Base-by-base conservation (phyloP, 2,113 vertebrate species). In the Arenaria interpres region DNA sequence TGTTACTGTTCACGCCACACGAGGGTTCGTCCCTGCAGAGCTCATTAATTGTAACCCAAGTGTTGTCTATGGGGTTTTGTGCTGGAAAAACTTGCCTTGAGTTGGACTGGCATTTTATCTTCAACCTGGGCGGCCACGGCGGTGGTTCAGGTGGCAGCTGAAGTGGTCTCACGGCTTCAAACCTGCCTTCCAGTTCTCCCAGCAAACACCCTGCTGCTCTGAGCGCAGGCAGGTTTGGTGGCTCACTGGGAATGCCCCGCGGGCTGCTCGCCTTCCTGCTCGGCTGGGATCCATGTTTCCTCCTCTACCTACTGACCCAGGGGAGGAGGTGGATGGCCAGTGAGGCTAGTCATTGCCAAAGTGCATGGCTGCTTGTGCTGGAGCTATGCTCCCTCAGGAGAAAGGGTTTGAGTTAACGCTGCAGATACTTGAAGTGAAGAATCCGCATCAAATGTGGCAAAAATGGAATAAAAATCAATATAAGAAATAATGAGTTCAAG, bases 401-500 rank as follows among this genome's bases (percentile, higher is more conserved):
- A 54, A 75, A 25, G 30, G 83, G 35, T 39, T 46, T 67, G 78
- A 45, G n/a, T 75, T 72, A 54, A 28, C 4, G 0, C 28, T 90
- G 32, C 33, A 68, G 62, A 3, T 77, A 53, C 7, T 27, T 46
- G 37, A 46, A 23, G 59, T 48, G 46, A 78, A 59, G 67, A 68
- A 92, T 76, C 51, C 30, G 22, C 6, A 13, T 90, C 23, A 69
- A 35, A 76, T 69, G 72, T 2, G 20, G 45, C 30, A 82, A 78
- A 76, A 30, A 12, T 7, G 6, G 25, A 60, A 41, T 76, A 60
- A 83, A 85, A 88, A 68, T 85, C 17, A 48, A 1, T 81, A 9
- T 23, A 69, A 66, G 59, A 83, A 85, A 75, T 81, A 94, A 87
- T 1, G 9, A 96, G 78, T 88, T 94, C 79, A 89, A 93, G 81